A percentile compares a stretch with the other conserved stretches of the same genome.
These are phyloP conservation scores for Argyrosomus regius DNA, from an alignment of 2,797 vertebrate species.

Conservation along the genomic window DNA sequence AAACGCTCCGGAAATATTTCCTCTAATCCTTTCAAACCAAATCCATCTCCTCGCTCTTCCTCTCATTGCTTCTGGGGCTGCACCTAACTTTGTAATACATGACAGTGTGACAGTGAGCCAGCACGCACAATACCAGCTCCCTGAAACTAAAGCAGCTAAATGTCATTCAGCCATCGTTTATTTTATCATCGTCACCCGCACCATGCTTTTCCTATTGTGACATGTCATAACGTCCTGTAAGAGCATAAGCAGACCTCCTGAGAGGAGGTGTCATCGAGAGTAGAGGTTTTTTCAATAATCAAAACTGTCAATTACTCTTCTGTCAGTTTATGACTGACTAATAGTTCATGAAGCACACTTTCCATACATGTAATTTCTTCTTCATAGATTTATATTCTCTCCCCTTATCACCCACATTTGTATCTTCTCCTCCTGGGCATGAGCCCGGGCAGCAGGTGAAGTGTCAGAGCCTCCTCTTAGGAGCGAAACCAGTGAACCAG, in stretches of 20 bases:
- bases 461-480: conserved; percentile 16
- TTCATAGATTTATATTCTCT: neutral
- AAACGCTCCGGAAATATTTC: conserved; percentile 11
- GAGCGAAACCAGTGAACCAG: conserved; percentile 29
- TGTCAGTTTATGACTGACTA: neutral
- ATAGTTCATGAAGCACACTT: neutral
- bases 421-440: conserved; percentile 2
- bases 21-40: conserved; percentile 10
- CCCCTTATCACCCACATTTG: neutral
- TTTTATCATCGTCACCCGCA: neutral
- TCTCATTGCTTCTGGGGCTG: neutral
- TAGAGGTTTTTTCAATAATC: neutral
- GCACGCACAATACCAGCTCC: neutral
- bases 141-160: neutral
- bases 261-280: neutral
- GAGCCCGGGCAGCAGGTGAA: conserved; percentile 31
- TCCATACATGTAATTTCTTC: neutral
- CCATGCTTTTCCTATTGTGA: neutral
- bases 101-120: neutral
- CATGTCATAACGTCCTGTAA: neutral
- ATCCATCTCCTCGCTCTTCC: neutral
- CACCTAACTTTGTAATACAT: neutral
- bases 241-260: neutral
- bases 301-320: neutral
- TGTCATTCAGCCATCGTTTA: neutral